Evolutionary conservation across 2,888 invertebrate species (phyloP).

Genomic region (Brachyopa scutellaris): DNA sequence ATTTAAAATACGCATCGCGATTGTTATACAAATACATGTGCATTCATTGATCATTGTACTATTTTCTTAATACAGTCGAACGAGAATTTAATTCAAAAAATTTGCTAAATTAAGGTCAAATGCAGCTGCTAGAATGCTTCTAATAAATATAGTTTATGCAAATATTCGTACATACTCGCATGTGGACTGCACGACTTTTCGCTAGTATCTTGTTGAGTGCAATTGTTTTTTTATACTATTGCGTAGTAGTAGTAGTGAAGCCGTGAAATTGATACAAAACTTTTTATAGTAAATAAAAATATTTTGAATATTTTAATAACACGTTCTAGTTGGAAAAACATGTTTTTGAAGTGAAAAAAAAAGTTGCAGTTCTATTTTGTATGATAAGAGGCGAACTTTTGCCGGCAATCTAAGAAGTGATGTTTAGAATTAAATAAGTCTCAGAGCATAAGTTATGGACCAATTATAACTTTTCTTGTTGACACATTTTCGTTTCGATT

Average conservation of each 20-base stretch:
- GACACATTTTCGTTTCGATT: too few species aligned
- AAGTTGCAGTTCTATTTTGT: too few species aligned
- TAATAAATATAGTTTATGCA: constrained; percentile 21
- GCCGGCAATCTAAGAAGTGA: too few species aligned
- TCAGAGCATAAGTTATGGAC: too few species aligned
- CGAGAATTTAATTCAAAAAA: constrained; percentile 23
- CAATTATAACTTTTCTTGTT: too few species aligned
- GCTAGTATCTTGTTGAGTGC: not conserved
- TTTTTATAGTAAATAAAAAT: too few species aligned
- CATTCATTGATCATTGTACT: too few species aligned
- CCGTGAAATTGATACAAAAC: not conserved
- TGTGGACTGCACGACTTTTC: not conserved
- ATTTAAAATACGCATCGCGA: constrained; percentile 29
- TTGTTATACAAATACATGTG: too few species aligned
- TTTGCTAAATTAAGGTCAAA: constrained; percentile 44
- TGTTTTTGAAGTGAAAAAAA: too few species aligned
- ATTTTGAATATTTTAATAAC: constrained; percentile 4
- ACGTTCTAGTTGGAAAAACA: constrained; percentile 3
- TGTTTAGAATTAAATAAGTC: too few species aligned
- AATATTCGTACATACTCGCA: too few species aligned
- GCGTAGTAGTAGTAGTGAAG: constrained; percentile 22
- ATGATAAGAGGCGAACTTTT: too few species aligned
- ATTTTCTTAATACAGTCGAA: not conserved
- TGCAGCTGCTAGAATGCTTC: constrained; percentile 43
- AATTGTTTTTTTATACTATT: constrained; percentile 29